A percentile compares a stretch with the other conserved stretches of the same genome.
phyloP scores from a whole-genome alignment of 1,140 invertebrate genomes.

The Linepithema humile region DNA sequence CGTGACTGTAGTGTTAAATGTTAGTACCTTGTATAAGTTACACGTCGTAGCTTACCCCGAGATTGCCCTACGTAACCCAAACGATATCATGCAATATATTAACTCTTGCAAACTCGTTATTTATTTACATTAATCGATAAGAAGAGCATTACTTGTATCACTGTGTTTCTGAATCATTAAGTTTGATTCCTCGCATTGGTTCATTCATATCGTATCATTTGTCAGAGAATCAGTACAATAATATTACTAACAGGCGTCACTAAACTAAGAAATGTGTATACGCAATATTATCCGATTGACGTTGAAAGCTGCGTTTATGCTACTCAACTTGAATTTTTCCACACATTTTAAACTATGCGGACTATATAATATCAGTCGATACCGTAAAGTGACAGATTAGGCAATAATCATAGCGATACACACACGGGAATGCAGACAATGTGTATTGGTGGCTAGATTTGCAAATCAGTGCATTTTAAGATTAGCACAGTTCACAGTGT shows the following conservation, averaged over 20 bases:
- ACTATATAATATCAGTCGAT: constrained; percentile 52
- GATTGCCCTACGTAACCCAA: constrained; percentile 64
- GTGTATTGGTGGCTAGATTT: constrained; percentile 85
- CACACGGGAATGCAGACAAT: constrained; percentile 84
- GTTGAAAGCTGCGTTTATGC: constrained; percentile 65
- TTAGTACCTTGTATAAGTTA: constrained; percentile 70
- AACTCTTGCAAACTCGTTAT: constrained; percentile 71
- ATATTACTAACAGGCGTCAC: constrained; percentile 61
- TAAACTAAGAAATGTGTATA: constrained; percentile 50
- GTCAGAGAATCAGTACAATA: constrained; percentile 65
- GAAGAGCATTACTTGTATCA: constrained; percentile 73
- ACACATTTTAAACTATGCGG: constrained; percentile 51
- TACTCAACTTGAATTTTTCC: constrained; percentile 58
- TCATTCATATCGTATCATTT: constrained; percentile 78
- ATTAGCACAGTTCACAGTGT: constrained; percentile 58
- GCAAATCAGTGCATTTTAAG: constrained; percentile 67
- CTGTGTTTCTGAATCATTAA: constrained; percentile 74
- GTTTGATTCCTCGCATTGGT: constrained; percentile 71
- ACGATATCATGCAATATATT: constrained; percentile 71
- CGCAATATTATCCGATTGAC: constrained; percentile 56
- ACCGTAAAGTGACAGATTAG: constrained; percentile 60
- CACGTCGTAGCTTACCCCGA: constrained; percentile 65
- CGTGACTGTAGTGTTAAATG: constrained; percentile 71
- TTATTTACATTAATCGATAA: constrained; percentile 74
- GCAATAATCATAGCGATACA: constrained; percentile 67